These are phyloP conservation scores for Triplophysa rosa DNA, from an alignment of 2,113 vertebrate genomes.

Conservation along the genomic window DNA sequence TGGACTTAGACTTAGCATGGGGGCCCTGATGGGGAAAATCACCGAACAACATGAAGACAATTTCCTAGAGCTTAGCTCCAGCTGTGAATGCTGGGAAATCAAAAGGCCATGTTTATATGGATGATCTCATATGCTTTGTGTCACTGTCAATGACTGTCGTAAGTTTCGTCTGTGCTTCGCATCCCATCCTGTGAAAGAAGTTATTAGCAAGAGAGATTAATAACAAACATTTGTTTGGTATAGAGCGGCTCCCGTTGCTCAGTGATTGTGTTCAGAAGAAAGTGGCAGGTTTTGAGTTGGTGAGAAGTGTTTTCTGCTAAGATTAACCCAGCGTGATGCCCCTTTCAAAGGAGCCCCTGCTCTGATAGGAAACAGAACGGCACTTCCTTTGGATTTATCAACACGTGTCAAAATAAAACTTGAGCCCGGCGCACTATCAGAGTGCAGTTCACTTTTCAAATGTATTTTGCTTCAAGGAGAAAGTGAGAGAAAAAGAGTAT, in stretches of 20 bases:
- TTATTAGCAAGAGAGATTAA: neutral
- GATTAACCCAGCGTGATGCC: conserved; percentile 65
- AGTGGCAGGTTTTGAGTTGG: conserved; percentile 48
- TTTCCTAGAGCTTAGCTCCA: conserved; percentile 68
- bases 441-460: conserved; percentile 37
- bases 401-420: conserved; percentile 63
- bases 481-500: neutral
- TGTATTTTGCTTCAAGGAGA: conserved; percentile 54
- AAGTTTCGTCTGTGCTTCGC: neutral
- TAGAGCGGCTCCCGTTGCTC: neutral
- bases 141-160: neutral
- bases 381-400: conserved; percentile 59
- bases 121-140: conserved; percentile 35
- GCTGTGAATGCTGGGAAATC: conserved; percentile 68
- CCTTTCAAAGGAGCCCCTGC: conserved; percentile 63
- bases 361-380: conserved; percentile 67
- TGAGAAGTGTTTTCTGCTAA: conserved; percentile 54
- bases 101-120: conserved; percentile 62
- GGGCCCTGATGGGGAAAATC: conserved; percentile 64
- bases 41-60: conserved; percentile 67
- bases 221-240: conserved; percentile 9
- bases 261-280: conserved; percentile 65
- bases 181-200: neutral
- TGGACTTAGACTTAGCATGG: conserved; percentile 63
- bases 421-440: conserved; percentile 38